These are phyloP conservation scores for Thymelicus sylvestris DNA, from an alignment of 2,888 invertebrate species.

Conservation along the genomic window DNA sequence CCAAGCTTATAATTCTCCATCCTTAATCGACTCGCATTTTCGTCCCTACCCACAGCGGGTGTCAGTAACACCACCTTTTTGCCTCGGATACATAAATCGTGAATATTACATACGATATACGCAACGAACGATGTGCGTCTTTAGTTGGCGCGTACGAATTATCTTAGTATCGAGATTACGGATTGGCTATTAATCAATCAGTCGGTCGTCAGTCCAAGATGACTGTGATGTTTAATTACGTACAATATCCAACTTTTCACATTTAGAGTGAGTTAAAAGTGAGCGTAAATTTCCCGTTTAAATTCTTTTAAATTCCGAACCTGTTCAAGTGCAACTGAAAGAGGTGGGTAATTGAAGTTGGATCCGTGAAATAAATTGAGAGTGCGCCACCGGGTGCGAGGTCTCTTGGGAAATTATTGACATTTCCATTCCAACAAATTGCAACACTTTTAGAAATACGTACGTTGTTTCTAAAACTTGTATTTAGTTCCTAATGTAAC, in stretches of 20 bases:
- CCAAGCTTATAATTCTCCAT: conserved; percentile 25
- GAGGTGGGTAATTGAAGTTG: conserved; percentile 51
- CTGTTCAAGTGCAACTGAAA: conserved; percentile 48
- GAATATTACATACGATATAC: conserved; percentile 11
- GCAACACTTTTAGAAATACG: conserved; percentile 53
- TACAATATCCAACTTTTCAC: conserved; percentile 44
- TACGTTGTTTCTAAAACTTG: conserved; percentile 1
- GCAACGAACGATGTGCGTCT: conserved; percentile 16
- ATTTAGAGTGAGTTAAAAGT: conserved; percentile 30
- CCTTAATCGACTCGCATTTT: conserved; percentile 41
- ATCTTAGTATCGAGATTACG: conserved; percentile 40
- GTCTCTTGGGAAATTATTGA: conserved; percentile 70
- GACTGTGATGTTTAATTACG: conserved; percentile 58
- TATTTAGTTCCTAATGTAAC: no score
- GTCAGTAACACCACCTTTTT: conserved; percentile 22
- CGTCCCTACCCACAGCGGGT: conserved; percentile 32
- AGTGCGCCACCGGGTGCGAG: conserved; percentile 45
- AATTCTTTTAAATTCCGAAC: conserved; percentile 36
- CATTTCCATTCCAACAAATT: conserved; percentile 59
- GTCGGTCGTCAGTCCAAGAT: conserved; percentile 61
- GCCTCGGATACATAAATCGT: conserved; percentile 19
- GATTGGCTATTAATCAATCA: conserved; percentile 58
- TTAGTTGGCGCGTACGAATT: conserved; percentile 19
- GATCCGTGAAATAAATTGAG: conserved; percentile 60
- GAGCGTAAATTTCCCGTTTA: conserved; percentile 40